These are phyloP conservation scores for Myotis myotis DNA, from an alignment of 2,797 vertebrate genomes.

Conservation along the genomic window DNA sequence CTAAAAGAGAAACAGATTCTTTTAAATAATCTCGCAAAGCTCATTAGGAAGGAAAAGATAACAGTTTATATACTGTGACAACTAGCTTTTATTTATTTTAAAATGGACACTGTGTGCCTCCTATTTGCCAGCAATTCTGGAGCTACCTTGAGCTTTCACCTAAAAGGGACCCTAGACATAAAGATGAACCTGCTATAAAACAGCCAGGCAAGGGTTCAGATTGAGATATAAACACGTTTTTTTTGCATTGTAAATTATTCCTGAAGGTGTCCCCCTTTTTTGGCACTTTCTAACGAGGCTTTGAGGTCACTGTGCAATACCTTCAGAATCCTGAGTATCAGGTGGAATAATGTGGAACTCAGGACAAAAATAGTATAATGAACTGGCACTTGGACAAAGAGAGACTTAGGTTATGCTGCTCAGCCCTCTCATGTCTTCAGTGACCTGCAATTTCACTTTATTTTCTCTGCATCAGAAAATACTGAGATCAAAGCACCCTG, in stretches of 20 bases:
- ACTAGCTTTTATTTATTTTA: neutral
- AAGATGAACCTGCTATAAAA: constrained; percentile 8
- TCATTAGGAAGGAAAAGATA: neutral
- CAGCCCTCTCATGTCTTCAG: neutral
- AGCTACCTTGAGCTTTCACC: neutral
- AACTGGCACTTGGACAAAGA: neutral
- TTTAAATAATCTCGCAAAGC: neutral
- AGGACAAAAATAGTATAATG: constrained; percentile 40
- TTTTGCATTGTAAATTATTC: neutral
- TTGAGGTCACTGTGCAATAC: constrained; percentile 31
- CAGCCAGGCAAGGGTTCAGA: neutral
- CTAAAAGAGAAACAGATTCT: neutral
- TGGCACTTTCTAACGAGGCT: neutral
- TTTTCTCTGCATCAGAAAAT: constrained; percentile 43
- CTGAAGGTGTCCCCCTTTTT: neutral
- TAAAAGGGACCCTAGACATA: neutral
- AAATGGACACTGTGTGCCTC: neutral
- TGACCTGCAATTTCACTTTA: constrained; percentile 35
- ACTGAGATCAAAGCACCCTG: neutral
- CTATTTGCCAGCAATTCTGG: neutral
- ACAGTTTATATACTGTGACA: neutral
- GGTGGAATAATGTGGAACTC: constrained; percentile 48
- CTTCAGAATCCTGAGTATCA: constrained; percentile 36
- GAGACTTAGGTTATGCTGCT: neutral
- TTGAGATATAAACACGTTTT: neutral